Percentiles rank a stretch among this genome's conserved stretches.
phyloP scores from a whole-genome alignment of 2,888 invertebrate genomes.

The Drosophila birchii region DNA sequence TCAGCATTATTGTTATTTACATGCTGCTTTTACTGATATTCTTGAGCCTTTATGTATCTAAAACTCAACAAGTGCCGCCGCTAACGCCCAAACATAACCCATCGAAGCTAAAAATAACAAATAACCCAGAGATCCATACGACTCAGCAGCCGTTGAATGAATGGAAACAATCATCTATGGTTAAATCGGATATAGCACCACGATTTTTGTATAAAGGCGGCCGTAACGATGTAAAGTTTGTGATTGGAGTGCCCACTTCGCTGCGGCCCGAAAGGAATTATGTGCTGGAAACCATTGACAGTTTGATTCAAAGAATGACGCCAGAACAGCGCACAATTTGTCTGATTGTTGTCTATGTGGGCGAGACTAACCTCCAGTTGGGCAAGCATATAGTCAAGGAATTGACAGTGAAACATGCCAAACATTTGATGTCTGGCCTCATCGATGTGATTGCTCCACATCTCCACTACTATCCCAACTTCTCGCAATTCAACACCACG shows the following conservation, averaged over 20 bases:
- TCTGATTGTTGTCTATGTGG: slow-evolving; percentile 57
- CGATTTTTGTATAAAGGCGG: slow-evolving; percentile 16
- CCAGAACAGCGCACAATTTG: slow-evolving; percentile 7
- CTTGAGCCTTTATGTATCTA: not conserved
- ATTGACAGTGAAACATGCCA: slow-evolving; percentile 9
- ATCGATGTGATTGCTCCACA: slow-evolving; percentile 63
- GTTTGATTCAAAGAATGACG: slow-evolving; percentile 40
- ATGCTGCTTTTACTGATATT: not conserved
- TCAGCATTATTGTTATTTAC: not conserved
- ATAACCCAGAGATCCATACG: accelerated
- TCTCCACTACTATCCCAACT: slow-evolving; percentile 50
- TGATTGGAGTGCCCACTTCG: slow-evolving; percentile 64
- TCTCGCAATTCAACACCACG: slow-evolving; percentile 27
- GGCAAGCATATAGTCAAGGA: slow-evolving; percentile 24
- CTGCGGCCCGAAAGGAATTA: slow-evolving; percentile 13
- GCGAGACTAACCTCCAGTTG: slow-evolving; percentile 32
- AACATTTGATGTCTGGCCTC: slow-evolving; percentile 46
- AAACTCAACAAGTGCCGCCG: slow-evolving; percentile 13
- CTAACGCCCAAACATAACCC: too few species aligned
- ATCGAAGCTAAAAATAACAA: not conserved
- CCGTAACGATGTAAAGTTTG: slow-evolving; percentile 39
- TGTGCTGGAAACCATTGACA: slow-evolving; percentile 27
- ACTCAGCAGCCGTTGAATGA: too few species aligned
- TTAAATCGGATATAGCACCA: not conserved
- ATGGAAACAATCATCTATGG: not conserved